Evolutionary conservation across 2,113 vertebrate species (phyloP).

Genomic region (Synchiropus splendidus): DNA sequence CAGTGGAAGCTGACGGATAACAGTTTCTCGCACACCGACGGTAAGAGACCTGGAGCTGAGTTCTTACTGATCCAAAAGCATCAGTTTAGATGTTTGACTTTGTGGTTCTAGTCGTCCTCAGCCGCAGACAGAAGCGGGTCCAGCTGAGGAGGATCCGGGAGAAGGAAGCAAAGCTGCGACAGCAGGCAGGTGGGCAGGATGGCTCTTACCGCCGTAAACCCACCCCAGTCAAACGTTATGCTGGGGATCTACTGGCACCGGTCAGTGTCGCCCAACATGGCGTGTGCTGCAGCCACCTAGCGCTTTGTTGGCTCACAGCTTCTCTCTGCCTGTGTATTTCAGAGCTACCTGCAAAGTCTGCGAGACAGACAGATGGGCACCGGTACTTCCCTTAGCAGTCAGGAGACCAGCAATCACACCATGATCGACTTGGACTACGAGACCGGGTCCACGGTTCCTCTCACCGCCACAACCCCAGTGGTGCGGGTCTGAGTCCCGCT

Average conservation of each 20-base stretch:
- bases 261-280: conserved; percentile 64
- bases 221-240: conserved; percentile 68
- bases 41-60: conserved; percentile 42
- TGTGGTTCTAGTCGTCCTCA: conserved; percentile 67
- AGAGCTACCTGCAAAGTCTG: conserved; percentile 86
- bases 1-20: conserved; percentile 80
- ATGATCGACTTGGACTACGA: conserved; percentile 76
- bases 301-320: neutral
- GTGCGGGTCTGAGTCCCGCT: conserved; percentile 57
- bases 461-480: conserved; percentile 65
- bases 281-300: too few relatives aligned
- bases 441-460: conserved; percentile 73
- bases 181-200: conserved; percentile 66
- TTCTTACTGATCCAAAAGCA: too few relatives aligned
- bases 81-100: neutral
- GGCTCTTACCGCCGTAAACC: conserved; percentile 73
- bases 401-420: conserved; percentile 63
- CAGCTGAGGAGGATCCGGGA: conserved; percentile 78
- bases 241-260: conserved; percentile 78
- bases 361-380: conserved; percentile 75
- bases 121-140: conserved; percentile 74
- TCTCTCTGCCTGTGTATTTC: conserved; percentile 8
- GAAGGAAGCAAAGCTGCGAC: conserved; percentile 75
- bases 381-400: conserved; percentile 69
- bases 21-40: conserved; percentile 71